Evolutionary conservation across 2,797 vertebrate species (phyloP).

Genomic region (Orientallactaga sibirica): DNA sequence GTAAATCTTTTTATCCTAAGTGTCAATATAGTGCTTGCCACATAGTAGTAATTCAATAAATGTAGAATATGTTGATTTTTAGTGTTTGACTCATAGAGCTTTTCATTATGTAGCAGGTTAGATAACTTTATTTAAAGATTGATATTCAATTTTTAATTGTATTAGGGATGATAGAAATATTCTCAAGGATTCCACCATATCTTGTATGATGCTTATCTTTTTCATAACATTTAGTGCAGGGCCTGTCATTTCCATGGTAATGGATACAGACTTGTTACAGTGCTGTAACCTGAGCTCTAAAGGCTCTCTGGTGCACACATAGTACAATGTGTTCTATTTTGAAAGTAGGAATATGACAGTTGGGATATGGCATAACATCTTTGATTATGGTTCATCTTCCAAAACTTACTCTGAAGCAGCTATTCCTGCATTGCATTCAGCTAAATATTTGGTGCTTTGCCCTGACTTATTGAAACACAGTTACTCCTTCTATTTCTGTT

Average conservation of each 20-base stretch:
- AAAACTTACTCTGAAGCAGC: not conserved
- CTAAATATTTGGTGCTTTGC: constrained; percentile 23
- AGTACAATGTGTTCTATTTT: not conserved
- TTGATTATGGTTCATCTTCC: not conserved
- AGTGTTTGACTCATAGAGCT: not conserved
- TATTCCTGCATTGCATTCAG: constrained; percentile 2
- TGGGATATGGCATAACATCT: not conserved
- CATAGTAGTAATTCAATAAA: not conserved
- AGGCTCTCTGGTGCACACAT: not conserved
- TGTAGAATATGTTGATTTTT: not conserved
- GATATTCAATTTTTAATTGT: constrained; percentile 40
- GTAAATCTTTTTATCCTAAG: not conserved
- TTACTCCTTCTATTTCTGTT: not conserved
- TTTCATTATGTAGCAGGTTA: not conserved
- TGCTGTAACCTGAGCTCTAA: not conserved
- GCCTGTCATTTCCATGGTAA: not conserved
- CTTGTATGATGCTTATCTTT: not conserved
- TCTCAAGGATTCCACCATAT: not conserved
- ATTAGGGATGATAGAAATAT: not conserved
- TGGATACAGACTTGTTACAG: not conserved
- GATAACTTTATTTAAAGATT: constrained; percentile 11
- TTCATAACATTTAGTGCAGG: not conserved
- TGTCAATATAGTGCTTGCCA: not conserved
- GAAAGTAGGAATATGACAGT: not conserved
- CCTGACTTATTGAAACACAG: not conserved